Base-by-base conservation (phyloP, 2,113 vertebrate genomes). In the Sisor rabdophorus region DNA sequence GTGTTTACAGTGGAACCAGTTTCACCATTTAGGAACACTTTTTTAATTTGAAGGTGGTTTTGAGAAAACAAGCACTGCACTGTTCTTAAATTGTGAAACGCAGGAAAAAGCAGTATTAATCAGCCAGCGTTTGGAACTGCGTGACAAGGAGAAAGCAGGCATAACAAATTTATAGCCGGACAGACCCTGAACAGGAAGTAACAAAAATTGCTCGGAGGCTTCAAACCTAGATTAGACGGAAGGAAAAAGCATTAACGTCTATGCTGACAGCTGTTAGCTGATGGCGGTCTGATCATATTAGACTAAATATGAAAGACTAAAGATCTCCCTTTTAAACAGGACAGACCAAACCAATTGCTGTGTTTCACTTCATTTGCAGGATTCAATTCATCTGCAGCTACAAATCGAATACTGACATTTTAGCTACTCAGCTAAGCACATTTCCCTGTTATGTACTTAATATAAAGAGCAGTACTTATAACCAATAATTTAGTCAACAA, bases 391-490 rank as follows among this genome's bases (percentile, higher is more conserved):
- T 76, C 55, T 75, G 67, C 59, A 71, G 68, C 80, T 69, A 77
- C 80, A 79, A 79, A 81, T 86, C 78, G 5, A 61, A 88, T 88
- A 83, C 26, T 10, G 28, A 47, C 2, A 47, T 58, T 20, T 24
- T 24, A 22, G 22, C 53, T 24, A 32, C n/a, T 12, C 53, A 24
- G 19, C n/a, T 22, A 55, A 71, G 20, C 69, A 36, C 19, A 8
- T 1, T 36, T 77, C 47, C 28, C 36, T 56, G 11, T 20, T 12
- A 44, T 30, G 28, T 44, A 47, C 44, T 48, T 71, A 79, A 72
- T 36, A 58, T 40, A 56, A 60, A 68, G 53, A 77, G 32, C 40
- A 52, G n/a, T 16, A 11, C 16, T 69, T 11, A 12, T 48, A 30
- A 69, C 24, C 50, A 65, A 4, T 53, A 73, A 73, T 61, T 56